These are phyloP conservation scores for Oplegnathus fasciatus DNA, from an alignment of 2,113 vertebrate species.

Conservation along the genomic window DNA sequence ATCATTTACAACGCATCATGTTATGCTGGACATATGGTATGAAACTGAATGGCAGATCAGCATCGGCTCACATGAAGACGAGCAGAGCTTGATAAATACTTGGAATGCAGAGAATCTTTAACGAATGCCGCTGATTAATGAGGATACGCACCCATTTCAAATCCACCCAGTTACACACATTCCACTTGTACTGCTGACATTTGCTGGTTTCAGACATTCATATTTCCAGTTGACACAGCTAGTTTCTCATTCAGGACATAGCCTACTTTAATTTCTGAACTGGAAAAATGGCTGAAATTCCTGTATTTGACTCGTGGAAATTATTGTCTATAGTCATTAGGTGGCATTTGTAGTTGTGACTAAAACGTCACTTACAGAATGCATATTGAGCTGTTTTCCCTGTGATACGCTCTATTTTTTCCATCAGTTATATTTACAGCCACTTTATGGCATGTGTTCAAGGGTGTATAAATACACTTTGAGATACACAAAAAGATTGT, in stretches of 20 bases:
- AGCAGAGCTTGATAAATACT: not conserved
- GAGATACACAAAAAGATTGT: not conserved
- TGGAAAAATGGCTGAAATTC: not conserved
- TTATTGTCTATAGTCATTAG: not conserved
- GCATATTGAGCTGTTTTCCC: not conserved
- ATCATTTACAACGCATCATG: not conserved
- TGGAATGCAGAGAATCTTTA: conserved; percentile 3
- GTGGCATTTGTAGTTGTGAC: not conserved
- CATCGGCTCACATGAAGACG: not conserved
- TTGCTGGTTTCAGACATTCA: not conserved
- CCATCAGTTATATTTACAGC: not conserved
- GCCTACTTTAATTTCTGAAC: conserved; percentile 15
- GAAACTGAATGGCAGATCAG: not conserved
- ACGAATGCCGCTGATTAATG: conserved; percentile 18
- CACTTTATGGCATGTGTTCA: not conserved
- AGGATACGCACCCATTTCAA: conserved; percentile 10
- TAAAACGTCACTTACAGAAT: not conserved
- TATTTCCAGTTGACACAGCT: not conserved
- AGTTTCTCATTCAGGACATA: conserved; percentile 6
- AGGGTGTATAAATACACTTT: not conserved
- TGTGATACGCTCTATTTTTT: not conserved
- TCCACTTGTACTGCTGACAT: not conserved
- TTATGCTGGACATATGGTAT: not conserved
- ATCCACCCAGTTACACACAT: conserved; percentile 16
- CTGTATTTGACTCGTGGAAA: not conserved